A percentile compares a stretch with the other conserved stretches of the same genome.
Conservation (phyloP, 2,797 vertebrate genomes). For the Tapera naevia region DNA sequence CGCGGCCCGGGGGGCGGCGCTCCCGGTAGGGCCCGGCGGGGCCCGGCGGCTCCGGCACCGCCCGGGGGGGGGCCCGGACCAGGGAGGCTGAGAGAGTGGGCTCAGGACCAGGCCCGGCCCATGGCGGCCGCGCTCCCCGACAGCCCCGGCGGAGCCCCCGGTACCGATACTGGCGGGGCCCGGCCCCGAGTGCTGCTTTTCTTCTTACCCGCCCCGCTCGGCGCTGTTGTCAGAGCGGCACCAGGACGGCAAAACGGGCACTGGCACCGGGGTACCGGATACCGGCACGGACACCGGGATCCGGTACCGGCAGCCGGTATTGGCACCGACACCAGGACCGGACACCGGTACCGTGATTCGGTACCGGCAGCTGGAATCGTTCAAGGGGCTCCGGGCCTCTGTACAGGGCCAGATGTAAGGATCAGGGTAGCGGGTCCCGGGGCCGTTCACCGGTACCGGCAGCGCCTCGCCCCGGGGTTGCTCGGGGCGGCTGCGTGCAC, state of each 20-base stretch:
- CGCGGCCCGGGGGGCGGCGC: slow-evolving; percentile 2
- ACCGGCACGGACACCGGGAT: neutral
- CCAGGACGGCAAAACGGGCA: neutral
- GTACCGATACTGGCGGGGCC: neutral
- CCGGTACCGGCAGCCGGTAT: too few species aligned
- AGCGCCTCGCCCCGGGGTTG: too few species aligned
- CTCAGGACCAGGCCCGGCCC: neutral
- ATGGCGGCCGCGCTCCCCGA: neutral
- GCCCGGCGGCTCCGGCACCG: neutral
- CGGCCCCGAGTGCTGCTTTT: neutral
- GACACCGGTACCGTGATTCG: neutral
- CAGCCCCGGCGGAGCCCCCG: neutral
- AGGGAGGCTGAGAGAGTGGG: neutral
- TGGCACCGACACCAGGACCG: too few species aligned
- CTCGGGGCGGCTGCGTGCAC: too few species aligned
- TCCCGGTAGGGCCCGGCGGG: neutral
- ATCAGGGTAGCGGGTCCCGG: too few species aligned
- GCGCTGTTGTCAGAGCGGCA: slow-evolving; percentile 13
- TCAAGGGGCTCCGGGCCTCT: too few species aligned
- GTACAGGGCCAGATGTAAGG: too few species aligned
- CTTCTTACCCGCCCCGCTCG: neutral
- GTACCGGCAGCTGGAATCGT: neutral
- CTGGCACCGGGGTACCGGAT: too few species aligned
- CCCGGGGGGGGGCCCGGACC: neutral
- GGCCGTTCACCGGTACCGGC: too few species aligned